These are phyloP conservation scores for Suncus etruscus DNA, from an alignment of 2,113 vertebrate genomes.

Conservation along the genomic window DNA sequence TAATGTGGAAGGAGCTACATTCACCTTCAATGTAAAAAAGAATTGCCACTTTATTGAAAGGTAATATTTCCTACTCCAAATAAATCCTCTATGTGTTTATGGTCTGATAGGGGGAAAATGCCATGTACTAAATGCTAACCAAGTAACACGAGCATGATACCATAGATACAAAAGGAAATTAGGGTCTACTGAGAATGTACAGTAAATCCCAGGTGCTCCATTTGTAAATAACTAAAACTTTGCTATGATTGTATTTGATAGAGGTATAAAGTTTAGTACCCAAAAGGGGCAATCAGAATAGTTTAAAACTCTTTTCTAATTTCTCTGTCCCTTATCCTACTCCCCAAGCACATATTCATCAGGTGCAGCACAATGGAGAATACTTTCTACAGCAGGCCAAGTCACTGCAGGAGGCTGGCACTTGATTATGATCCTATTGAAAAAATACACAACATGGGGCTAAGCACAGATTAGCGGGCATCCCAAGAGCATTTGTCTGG, in stretches of 20 bases:
- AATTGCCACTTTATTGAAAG: not conserved
- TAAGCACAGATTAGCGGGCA: not conserved
- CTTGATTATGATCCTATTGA: not conserved
- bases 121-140: too few relatives aligned
- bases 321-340: not conserved
- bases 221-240: slow-evolving; percentile 28
- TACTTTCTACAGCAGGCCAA: not conserved
- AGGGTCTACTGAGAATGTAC: not conserved
- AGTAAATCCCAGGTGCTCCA: not conserved
- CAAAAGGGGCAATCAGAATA: not conserved
- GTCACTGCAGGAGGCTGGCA: fast-evolving
- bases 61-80: not conserved
- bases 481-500: not conserved
- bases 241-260: not conserved
- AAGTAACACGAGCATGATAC: too few relatives aligned
- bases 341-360: not conserved
- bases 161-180: too few relatives aligned
- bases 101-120: too few relatives aligned
- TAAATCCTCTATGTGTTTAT: too few relatives aligned
- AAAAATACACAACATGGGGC: not conserved
- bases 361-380: not conserved
- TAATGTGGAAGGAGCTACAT: not conserved
- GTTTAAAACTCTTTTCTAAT: not conserved
- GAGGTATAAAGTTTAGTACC: not conserved
- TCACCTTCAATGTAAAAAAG: not conserved